Conservation (phyloP, 2,888 invertebrate genomes). For the Drymonia ruficornis region DNA sequence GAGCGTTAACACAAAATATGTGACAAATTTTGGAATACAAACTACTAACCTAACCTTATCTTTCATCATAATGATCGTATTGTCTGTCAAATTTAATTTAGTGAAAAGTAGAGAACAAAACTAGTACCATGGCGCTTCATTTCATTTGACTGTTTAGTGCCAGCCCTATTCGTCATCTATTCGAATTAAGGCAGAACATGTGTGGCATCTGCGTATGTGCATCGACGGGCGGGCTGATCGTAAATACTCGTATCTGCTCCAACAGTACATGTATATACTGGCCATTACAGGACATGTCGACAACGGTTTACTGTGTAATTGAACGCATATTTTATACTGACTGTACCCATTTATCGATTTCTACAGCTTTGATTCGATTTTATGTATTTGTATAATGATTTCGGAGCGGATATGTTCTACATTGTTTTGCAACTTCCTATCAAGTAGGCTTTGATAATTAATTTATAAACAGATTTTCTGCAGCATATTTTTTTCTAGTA, state of each 20-base stretch:
- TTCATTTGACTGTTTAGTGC: conserved; percentile 2
- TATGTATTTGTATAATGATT: conserved; percentile 19
- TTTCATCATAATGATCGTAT: too few species aligned
- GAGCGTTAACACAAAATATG: too few species aligned
- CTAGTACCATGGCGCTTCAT: neutral
- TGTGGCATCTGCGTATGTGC: conserved; percentile 82
- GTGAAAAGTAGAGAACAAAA: too few species aligned
- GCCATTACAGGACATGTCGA: conserved; percentile 56
- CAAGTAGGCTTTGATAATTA: too few species aligned
- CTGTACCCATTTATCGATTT: conserved; percentile 26
- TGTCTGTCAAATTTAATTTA: too few species aligned
- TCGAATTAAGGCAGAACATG: conserved; percentile 81
- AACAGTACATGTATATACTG: conserved; percentile 64
- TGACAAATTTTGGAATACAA: too few species aligned
- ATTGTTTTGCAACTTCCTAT: neutral
- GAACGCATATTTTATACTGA: conserved; percentile 41
- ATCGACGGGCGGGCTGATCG: conserved; percentile 57
- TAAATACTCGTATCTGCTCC: conserved; percentile 79
- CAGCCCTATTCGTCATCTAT: conserved; percentile 77
- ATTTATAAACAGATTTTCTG: too few species aligned
- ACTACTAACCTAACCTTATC: too few species aligned
- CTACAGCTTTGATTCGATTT: conserved; percentile 20
- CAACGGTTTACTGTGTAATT: conserved; percentile 61
- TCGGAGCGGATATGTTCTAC: neutral
- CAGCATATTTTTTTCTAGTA: too few species aligned